Base-by-base conservation (phyloP, 2,888 invertebrate species). In the Salpingus planirostris region DNA sequence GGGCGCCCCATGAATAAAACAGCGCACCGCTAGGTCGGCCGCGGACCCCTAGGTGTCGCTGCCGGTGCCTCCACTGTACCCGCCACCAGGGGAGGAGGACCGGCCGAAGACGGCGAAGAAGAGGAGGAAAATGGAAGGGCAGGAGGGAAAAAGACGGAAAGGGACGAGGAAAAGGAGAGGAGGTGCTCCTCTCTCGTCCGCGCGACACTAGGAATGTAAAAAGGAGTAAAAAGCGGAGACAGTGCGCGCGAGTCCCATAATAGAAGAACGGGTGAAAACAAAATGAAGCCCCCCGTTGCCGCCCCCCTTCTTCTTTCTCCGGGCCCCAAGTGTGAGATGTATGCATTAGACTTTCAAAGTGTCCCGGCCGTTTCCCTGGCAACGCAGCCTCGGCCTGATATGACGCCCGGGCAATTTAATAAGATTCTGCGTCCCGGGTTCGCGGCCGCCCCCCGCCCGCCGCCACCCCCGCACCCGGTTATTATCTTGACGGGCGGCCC, bases 301-400 rank as follows among this genome's bases (percentile, higher is more conserved):
- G 50, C 50, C 50, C 46, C 50, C 51, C 38, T 35, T 35, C 34
- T n/a, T n/a, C n/a, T n/a, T n/a, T n/a, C n/a, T n/a, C n/a, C n/a
- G 40, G 43, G 43, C 46, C 55, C 56, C 59, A 59, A 60, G 63
- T 63, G 64, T 64, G 64, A 64, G 63, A 63, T 64, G 63, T 64
- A 64, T 64, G 62, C 63, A 64, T 64, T 64, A 64, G 64, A 64
- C 64, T 64, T 64, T 64, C 63, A 64, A 64, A 64, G 64, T 64
- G 65, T 65, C 73, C 74, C 73, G 73, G 74, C 73, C 72, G 74
- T 75, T 70, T 70, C 72, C 74, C 70, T 73, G 69, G 74, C 71
- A 72, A 76, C 74, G 73, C 70, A 70, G 70, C 69, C 71, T 71
- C 70, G 64, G 62, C 60, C 62, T 64, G 65, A 73, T 72, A 74